Evolutionary conservation across 1,140 invertebrate genomes (phyloP), one percentile per base, ranked within the genome.

Genomic region (Sipha flava): DNA sequence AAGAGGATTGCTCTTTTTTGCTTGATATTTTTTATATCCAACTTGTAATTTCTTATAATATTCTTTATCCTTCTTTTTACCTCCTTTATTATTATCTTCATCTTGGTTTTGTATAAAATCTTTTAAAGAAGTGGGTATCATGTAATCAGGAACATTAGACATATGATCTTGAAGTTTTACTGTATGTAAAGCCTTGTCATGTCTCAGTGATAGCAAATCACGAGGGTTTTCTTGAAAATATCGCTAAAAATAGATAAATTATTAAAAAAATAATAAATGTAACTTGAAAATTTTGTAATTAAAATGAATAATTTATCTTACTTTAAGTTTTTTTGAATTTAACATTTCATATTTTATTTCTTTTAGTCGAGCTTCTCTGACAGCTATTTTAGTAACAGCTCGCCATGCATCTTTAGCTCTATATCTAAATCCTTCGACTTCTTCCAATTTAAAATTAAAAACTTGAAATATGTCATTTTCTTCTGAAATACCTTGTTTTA

Each of bases 321-420:
- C 92, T 89, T 98, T 95, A 7, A 99, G 86, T 87, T 97, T 96
- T 84, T 95, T 89, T 80, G 95, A 97, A 84, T 94, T 96, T 45
- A 99, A 87, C 49, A 99, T 90, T 88, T 99, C 97, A 79, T 91
- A 89, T 86, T 95, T 95, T 64, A 99, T 98, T 89, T 99, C 98
- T 84, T 95, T 95, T 9, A 99, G 87, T 75, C 98, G 88, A 0
- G 96, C 95, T 85, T 99, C 95, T 73, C 94, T 88, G 0, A 99
- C 92, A 0, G 95, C 96, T 81, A 95, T 93, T 83, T 92, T 90
- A 0, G 97, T 99, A 1, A 97, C 94, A 1, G 95, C 94, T 83
- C 92, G 91, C 92, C 96, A 94, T 4, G 95, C 97, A 89, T 99
- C 98, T 83, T 91, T 89, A 0, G 96, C 93, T 84, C 98, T 88